Evolutionary conservation across 2,113 vertebrate species (phyloP).

Genomic region (Smithornis capensis): DNA sequence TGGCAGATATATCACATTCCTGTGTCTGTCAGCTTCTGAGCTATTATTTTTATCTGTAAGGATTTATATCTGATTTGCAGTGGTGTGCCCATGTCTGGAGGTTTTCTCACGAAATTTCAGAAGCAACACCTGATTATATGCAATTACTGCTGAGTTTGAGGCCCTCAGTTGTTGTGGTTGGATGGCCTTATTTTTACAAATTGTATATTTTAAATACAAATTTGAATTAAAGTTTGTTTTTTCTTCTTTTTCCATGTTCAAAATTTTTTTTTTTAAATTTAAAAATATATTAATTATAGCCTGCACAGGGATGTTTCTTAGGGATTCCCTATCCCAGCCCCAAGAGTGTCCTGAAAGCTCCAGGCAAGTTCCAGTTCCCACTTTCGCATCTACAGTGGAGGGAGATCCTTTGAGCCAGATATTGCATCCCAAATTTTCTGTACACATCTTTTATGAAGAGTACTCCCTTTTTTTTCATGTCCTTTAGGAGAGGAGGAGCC

Average conservation of each 20-base stretch:
- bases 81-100: neutral
- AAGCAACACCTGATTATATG: neutral
- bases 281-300: neutral
- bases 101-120: neutral
- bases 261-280: neutral
- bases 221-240: neutral
- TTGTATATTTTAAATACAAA: neutral
- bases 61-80: neutral
- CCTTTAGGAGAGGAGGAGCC: neutral
- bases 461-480: neutral
- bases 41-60: neutral
- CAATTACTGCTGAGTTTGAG: neutral
- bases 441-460: neutral
- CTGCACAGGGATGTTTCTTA: neutral
- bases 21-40: neutral
- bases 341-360: neutral
- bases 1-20: neutral
- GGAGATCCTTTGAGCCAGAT: neutral
- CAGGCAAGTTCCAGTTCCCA: neutral
- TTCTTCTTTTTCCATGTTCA: neutral
- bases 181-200: neutral
- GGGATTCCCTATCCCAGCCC: neutral
- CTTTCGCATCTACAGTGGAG: neutral
- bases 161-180: neutral
- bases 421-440: neutral